Percentiles rank a stretch among this genome's conserved stretches.
These are phyloP conservation scores for Himalopsyche anomala DNA, from an alignment of 2,888 invertebrate genomes.

Conservation along the genomic window DNA sequence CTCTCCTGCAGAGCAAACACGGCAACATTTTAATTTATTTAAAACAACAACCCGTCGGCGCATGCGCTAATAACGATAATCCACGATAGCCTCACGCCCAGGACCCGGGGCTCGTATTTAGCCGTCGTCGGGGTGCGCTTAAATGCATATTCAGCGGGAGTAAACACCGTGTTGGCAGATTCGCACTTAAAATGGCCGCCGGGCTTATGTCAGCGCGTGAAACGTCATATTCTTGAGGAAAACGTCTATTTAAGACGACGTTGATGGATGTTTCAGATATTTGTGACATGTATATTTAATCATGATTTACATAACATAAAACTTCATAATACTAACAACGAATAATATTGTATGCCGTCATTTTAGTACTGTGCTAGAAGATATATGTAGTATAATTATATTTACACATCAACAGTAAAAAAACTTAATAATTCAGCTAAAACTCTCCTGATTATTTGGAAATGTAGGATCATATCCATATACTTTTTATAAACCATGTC, in stretches of 20 bases:
- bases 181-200: not conserved
- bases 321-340: too few relatives aligned
- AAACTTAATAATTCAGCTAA: too few relatives aligned
- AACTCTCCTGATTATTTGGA: too few relatives aligned
- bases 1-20: not conserved
- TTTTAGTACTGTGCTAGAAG: too few relatives aligned
- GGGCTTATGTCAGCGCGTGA: not conserved
- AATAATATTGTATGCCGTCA: too few relatives aligned
- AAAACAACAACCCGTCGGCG: conserved; percentile 40
- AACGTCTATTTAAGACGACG: not conserved
- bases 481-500: too few relatives aligned
- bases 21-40: conserved; percentile 44
- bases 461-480: too few relatives aligned
- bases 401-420: too few relatives aligned
- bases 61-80: conserved; percentile 45
- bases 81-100: conserved; percentile 41
- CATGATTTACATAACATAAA: too few relatives aligned
- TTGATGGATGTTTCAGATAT: too few relatives aligned
- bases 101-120: conserved; percentile 32
- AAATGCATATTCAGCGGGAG: conserved; percentile 18
- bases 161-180: not conserved
- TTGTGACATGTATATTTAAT: too few relatives aligned
- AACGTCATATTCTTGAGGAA: not conserved
- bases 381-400: too few relatives aligned
- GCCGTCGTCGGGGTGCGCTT: conserved; percentile 31